Evolutionary conservation across 53 echinoderm and acorn worm species (phyloP).

Genomic region (Crossaster papposus): DNA sequence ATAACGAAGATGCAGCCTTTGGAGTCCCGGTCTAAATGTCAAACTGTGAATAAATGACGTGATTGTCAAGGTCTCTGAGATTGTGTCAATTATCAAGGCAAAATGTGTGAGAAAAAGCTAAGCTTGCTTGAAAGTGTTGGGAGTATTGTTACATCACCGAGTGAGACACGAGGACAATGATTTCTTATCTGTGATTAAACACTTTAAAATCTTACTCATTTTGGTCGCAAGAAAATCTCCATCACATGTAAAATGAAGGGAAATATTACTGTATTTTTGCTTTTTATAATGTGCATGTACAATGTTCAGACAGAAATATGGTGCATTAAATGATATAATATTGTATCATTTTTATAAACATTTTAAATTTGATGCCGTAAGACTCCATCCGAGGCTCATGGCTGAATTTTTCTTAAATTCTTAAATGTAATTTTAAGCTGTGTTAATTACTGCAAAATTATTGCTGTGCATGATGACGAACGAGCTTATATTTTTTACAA

Average conservation of each 20-base stretch:
- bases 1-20: neutral
- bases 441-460: neutral
- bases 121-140: neutral
- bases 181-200: neutral
- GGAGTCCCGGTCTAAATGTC: neutral
- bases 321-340: slow-evolving; percentile 42
- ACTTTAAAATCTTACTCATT: neutral
- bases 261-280: neutral
- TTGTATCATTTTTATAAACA: slow-evolving; percentile 28
- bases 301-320: slow-evolving; percentile 26
- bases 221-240: neutral
- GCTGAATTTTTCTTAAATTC: neutral
- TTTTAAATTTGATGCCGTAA: neutral
- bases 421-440: neutral
- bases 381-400: neutral
- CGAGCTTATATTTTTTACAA: neutral
- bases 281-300: slow-evolving; percentile 6
- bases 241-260: neutral
- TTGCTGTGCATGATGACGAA: slow-evolving; percentile 10
- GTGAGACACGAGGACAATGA: too few relatives aligned
- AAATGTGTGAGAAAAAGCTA: neutral
- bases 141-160: neutral
- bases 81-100: neutral
- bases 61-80: neutral
- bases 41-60: neutral